Evolutionary conservation across 2,797 vertebrate genomes (phyloP).

Genomic region (Bradypus variegatus): DNA sequence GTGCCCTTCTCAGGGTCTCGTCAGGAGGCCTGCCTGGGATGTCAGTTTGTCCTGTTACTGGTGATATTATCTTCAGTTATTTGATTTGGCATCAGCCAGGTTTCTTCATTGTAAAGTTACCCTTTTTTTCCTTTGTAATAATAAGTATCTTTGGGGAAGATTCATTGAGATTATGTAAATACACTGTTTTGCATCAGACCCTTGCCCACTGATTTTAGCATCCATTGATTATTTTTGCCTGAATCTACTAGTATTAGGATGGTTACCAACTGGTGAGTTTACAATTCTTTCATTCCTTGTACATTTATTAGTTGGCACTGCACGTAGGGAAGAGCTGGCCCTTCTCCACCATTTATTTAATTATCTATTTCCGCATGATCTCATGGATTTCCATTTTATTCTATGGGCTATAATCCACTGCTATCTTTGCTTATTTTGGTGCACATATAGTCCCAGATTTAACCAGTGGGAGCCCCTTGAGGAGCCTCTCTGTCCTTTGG

Average conservation of each 20-base stretch:
- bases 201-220: not conserved
- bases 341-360: not conserved
- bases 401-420: not conserved
- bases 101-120: not conserved
- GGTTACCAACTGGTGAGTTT: not conserved
- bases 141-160: not conserved
- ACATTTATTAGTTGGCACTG: not conserved
- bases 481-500: not conserved
- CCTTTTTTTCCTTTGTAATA: not conserved
- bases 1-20: not conserved
- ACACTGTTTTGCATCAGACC: not conserved
- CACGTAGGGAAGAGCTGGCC: not conserved
- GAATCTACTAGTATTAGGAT: not conserved
- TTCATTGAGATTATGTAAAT: not conserved
- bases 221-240: not conserved
- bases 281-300: not conserved
- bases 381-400: not conserved
- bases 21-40: not conserved
- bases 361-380: not conserved
- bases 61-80: not conserved
- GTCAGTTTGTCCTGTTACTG: not conserved
- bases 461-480: not conserved
- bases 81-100: not conserved
- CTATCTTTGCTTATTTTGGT: not conserved
- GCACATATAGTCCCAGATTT: not conserved